Base-by-base conservation (phyloP, 2,797 vertebrate species). In the Potorous gilbertii region DNA sequence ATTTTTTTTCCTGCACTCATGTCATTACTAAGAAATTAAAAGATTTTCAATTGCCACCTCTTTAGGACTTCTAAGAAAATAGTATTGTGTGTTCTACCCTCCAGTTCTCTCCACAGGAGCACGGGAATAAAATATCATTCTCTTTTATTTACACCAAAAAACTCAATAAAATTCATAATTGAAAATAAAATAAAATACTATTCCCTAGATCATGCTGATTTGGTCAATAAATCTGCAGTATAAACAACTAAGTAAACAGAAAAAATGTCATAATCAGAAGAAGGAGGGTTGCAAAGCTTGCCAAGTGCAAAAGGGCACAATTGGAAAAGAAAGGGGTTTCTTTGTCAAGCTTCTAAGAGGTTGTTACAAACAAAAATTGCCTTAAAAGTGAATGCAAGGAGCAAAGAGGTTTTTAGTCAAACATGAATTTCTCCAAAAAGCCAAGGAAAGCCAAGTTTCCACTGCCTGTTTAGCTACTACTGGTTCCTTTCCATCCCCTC, bases 351-450 rank as follows among this genome's bases (percentile, higher is more conserved):
- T 96, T 96, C 95, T 95, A 98, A 97, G 97, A 95, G 50, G 90
- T 24, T 98, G 96, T 97, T 96, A 95, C 59, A 96, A 98, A 97
- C 97, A 98, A 97, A 97, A 97, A 96, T 93, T 97, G 96, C 94
- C 94, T 96, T 54, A 81, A 40, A 94, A 62, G 91, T 90, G 90
- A 94, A 94, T 94, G 56, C 1, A 46, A 93, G 94, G 59, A 57
- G 94, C 95, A 96, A 55, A 34, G 95, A 95, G 96, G 91, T 62
- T 97, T 96, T 95, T 56, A 96, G 96, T 93, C 50, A 94, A 97
- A 94, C 93, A 96, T n/a, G 29, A 52, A 92, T 56, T 92, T 96
- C 96, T 94, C 95, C 93, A 96, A 87, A 95, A 93, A 95, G 95
- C 95, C 96, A 95, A 95, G 94, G 96, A 93, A 95, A 96, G 95